Evolutionary conservation across 2,888 invertebrate species (phyloP), one percentile per base, ranked within the genome.

Genomic region (Drosophila aldrichi): DNA sequence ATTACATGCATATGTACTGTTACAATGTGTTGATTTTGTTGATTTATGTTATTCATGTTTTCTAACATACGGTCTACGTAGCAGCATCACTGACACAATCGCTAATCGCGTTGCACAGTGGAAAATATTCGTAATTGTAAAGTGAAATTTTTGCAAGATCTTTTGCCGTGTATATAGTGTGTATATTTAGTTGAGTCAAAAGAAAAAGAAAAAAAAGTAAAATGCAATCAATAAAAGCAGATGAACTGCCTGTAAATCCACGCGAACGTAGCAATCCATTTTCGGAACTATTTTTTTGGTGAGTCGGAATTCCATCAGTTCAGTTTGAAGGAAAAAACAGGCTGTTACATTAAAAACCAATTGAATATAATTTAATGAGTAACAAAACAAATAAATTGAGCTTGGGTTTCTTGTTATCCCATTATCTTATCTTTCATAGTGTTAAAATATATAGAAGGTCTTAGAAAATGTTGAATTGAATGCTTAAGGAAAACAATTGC

Each of bases 281-380:
- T 7, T 95, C 96, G 4, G 94, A 95, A 64, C 91, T 96, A 20
- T 92, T 95, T 38, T 96, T 95, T 92, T 95, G 95, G 92, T 92
- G 85, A 83, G 90, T 79, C 18, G 18, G 8, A 36, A 29, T 52
- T 43, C 38, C 34, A 40, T 12, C 32, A 38, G 1, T 8, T 18
- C 12, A 29, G 4, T 41, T 46, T 25, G 18, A 36, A n/a, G 10
- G 7, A 12, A 18, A 40, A 14, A 25, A 16, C 7, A 10, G 7
- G 9, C 16, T 16, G 10, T 16, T 34, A 34, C 34, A 34, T 38
- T 40, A 10, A 25, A 20, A 18, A 16, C 3, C 2, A 29, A 32
- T n/a, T 32, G 14, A n/a, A 58, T 58, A 36, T 36, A 18, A 20
- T 43, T 43, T 49, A 20, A 43, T 51, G 10, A 46, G 8, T 49